Conservation (phyloP, 2,113 vertebrate genomes). For the Ploceus nigricollis region DNA sequence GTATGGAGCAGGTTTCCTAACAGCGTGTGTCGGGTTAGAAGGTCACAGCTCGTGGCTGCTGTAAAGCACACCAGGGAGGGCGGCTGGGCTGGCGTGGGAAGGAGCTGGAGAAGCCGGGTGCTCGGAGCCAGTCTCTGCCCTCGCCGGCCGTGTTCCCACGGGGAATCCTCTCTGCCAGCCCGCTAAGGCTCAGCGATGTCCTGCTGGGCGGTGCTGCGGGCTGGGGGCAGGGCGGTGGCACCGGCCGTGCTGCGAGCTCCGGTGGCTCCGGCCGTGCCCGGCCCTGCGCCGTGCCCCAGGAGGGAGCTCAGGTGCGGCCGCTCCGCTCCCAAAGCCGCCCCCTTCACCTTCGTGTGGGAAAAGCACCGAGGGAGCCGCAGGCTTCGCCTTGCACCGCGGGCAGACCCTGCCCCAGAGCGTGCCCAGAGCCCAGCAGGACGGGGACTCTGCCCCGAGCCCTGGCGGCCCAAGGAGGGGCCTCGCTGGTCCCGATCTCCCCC, state of each 20-base stretch:
- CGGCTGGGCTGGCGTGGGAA: background rate
- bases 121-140: background rate
- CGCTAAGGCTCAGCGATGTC: background rate
- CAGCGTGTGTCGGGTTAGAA: background rate
- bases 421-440: background rate
- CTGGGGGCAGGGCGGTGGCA: background rate
- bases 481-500: background rate
- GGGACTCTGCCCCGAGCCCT: fast-evolving
- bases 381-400: fast-evolving
- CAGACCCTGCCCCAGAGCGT: background rate
- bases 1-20: conserved; percentile 34
- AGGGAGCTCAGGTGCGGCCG: fast-evolving
- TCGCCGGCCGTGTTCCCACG: background rate
- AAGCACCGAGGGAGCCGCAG: background rate
- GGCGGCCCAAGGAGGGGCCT: background rate
- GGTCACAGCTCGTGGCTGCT: background rate
- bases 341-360: fast-evolving
- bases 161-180: background rate
- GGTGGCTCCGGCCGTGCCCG: fast-evolving
- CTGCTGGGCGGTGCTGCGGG: background rate
- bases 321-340: background rate
- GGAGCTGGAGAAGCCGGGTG: background rate
- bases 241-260: background rate
- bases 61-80: background rate
- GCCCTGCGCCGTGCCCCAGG: background rate